A percentile compares a stretch with the other conserved stretches of the same genome.
phyloP scores from a whole-genome alignment of 2,797 vertebrate genomes.

The Iguana delicatissima region DNA sequence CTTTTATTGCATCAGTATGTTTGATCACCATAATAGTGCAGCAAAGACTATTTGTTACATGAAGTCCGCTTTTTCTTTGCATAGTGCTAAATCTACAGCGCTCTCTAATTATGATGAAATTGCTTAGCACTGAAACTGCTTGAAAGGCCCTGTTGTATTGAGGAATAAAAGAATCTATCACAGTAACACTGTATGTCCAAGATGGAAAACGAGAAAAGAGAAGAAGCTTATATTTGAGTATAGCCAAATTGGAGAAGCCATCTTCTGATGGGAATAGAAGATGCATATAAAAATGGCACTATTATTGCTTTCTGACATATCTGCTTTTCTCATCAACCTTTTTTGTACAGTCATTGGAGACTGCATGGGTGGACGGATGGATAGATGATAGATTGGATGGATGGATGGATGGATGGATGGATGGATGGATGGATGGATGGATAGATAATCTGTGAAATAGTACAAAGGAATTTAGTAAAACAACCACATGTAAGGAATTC shows the following conservation, averaged over 20 bases:
- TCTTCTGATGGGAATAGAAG: neutral
- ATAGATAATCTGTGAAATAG: neutral
- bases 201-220: neutral
- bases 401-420: neutral
- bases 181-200: neutral
- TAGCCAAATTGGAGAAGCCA: neutral
- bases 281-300: neutral
- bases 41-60: neutral
- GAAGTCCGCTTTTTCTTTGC: conserved; percentile 1
- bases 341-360: neutral
- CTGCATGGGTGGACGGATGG: neutral
- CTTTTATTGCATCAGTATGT: neutral
- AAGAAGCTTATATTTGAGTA: conserved; percentile 21
- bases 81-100: neutral
- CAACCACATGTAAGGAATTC: neutral
- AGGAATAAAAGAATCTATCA: conserved; percentile 8
- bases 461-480: neutral
- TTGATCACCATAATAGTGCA: neutral
- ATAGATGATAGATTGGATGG: neutral
- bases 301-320: conserved; percentile 21
- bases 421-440: neutral
- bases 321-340: conserved; percentile 21
- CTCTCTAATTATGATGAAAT: conserved; percentile 13
- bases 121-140: neutral
- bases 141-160: conserved; percentile 1